phyloP scores from a whole-genome alignment of 2,888 invertebrate genomes.

The Yponomeuta malinellus region DNA sequence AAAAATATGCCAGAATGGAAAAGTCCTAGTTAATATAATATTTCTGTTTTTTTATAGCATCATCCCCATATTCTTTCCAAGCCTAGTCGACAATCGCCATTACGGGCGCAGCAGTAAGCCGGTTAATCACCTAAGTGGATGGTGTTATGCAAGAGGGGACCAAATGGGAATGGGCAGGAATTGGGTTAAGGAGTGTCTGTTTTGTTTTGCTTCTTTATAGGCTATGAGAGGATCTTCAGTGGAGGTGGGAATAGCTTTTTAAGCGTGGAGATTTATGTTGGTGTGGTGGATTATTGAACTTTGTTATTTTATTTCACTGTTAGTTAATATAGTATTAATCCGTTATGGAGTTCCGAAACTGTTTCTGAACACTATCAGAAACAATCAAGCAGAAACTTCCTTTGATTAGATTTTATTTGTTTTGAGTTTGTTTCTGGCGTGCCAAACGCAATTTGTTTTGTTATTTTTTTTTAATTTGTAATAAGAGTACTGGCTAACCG shows the following conservation, averaged over 20 bases:
- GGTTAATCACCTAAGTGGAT: conserved; percentile 25
- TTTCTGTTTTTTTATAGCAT: conserved; percentile 17
- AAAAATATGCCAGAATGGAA: not conserved
- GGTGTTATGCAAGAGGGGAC: conserved; percentile 16
- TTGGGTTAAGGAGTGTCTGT: conserved; percentile 4
- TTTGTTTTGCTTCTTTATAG: not conserved
- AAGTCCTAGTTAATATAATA: not conserved
- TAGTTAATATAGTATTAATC: too few relatives aligned
- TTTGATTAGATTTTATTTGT: too few relatives aligned
- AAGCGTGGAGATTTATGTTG: not conserved
- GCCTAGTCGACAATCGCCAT: conserved; percentile 6
- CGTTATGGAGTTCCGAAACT: too few relatives aligned
- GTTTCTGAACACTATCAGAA: too few relatives aligned
- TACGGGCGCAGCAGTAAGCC: conserved; percentile 15
- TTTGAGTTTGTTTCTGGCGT: too few relatives aligned
- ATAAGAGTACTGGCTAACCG: too few relatives aligned
- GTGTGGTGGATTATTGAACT: not conserved
- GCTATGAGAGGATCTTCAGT: not conserved
- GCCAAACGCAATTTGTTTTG: too few relatives aligned
- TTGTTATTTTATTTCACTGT: too few relatives aligned
- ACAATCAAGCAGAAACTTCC: too few relatives aligned
- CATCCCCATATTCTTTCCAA: conserved; percentile 23
- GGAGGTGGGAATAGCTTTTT: not conserved
- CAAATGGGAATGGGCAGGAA: not conserved
- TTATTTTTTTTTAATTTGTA: too few relatives aligned